Base-by-base conservation (phyloP, 2,888 invertebrate genomes). In the Crematogaster levior region DNA sequence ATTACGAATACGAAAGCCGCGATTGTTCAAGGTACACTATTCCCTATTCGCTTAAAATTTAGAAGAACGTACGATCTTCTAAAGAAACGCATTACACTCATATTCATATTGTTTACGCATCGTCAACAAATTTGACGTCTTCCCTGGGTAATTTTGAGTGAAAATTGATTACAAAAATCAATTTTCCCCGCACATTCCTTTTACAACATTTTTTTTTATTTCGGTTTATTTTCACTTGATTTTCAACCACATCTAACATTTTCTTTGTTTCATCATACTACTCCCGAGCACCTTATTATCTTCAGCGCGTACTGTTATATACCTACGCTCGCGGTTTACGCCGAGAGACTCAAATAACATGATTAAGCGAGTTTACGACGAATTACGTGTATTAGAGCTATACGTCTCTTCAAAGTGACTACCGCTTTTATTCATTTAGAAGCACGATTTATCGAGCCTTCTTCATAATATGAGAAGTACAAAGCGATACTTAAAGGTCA, bases 331-430 rank as follows among this genome's bases (percentile, higher is more conserved):
- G 56, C 24, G 61, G 24, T 60, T 51, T 63, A 65, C 81, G 75
- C 40, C 24, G 46, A 66, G 70, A 58, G 43, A 40, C 63, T 86
- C 88, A 86, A 77, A 77, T 88, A 86, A 86, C 85, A 51, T 85
- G 85, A 88, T 88, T 88, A 88, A 86, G 56, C 84, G 86, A 86
- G 70, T 84, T 83, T 82, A 60, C 85, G 65, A 82, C 53, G 83
- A 84, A 86, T 51, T 65, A 74, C n/a, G 34, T 40, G 60, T 40
- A 40, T 37, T n/a, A 21, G 48, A 48, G 24, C 15, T 46, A 4
- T 18, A 56, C 40, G 77, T 77, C 66, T 56, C 30, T 66, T 56
- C 24, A 51, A 56, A 43, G 18, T 27, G 51, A 40, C 15, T 43
- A 18, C 24, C 7, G 43, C 65, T 43, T 34, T 43, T 40, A 66